These are phyloP conservation scores for Zosterops pallidus DNA, from an alignment of 2,113 vertebrate genomes.

Conservation along the genomic window DNA sequence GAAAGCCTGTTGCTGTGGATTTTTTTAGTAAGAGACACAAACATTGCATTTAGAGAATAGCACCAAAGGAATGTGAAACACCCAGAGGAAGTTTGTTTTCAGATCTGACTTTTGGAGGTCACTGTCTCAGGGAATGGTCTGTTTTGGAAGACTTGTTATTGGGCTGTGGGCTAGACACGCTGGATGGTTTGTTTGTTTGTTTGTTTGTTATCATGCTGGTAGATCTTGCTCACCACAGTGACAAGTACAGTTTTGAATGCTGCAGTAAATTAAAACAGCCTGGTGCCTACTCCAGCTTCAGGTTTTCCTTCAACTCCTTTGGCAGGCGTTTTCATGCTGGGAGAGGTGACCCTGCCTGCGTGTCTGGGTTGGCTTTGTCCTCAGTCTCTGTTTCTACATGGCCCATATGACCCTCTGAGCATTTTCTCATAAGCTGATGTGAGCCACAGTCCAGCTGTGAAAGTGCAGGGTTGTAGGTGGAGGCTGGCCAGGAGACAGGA, in stretches of 20 bases:
- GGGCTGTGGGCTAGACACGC: neutral
- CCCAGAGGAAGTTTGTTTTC: constrained; percentile 16
- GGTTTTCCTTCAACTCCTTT: neutral
- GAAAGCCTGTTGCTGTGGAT: neutral
- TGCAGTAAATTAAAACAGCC: neutral
- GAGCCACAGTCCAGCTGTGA: neutral
- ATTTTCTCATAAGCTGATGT: neutral
- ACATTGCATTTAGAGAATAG: neutral
- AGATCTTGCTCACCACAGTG: neutral
- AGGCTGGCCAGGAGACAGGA: neutral
- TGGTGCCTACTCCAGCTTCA: neutral
- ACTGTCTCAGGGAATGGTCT: neutral
- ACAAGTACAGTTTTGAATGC: neutral
- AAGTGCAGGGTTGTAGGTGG: neutral
- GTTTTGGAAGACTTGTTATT: neutral
- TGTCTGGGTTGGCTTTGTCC: neutral
- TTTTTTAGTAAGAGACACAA: constrained; percentile 10
- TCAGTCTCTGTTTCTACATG: neutral
- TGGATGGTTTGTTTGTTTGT: neutral
- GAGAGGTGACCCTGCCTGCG: neutral
- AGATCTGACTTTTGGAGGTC: neutral
- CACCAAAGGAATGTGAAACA: constrained; percentile 20
- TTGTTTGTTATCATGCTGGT: neutral
- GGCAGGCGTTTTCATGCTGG: neutral
- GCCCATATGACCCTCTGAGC: neutral